These are phyloP conservation scores for Platichthys flesus DNA, from an alignment of 2,113 vertebrate species.

Conservation along the genomic window DNA sequence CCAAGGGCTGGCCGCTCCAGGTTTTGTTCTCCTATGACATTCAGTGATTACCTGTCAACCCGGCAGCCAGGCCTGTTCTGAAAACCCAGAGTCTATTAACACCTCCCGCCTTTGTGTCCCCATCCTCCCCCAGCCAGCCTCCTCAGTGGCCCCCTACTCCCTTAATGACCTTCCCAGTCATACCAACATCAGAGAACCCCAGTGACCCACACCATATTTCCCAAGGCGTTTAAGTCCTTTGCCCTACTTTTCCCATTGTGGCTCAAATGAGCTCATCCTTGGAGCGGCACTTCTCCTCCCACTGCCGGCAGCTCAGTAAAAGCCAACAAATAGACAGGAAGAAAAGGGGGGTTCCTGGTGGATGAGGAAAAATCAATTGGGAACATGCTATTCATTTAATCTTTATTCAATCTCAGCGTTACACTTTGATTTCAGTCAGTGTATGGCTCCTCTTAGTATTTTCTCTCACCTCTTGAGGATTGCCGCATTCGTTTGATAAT, in stretches of 20 bases:
- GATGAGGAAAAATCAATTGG: conserved; percentile 33
- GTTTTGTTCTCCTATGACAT: conserved; percentile 58
- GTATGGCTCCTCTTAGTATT: not conserved
- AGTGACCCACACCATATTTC: conserved; percentile 63
- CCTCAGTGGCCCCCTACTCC: conserved; percentile 16
- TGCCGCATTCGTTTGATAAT: not conserved
- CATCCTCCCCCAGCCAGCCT: conserved; percentile 14
- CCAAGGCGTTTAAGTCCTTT: conserved; percentile 59
- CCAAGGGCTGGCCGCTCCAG: conserved; percentile 15
- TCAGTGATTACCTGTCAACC: conserved; percentile 72
- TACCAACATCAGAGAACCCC: conserved; percentile 35
- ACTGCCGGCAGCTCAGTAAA: conserved; percentile 42
- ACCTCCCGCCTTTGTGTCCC: conserved; percentile 39
- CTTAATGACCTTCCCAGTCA: conserved; percentile 69
- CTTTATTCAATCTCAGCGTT: conserved; percentile 38
- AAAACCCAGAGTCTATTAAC: conserved; percentile 64
- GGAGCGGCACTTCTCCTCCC: conserved; percentile 26
- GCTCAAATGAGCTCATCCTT: conserved; percentile 59
- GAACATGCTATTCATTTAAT: conserved; percentile 46
- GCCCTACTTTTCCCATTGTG: conserved; percentile 47
- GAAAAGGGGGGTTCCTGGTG: conserved; percentile 17
- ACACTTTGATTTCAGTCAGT: conserved; percentile 30
- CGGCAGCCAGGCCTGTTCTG: conserved; percentile 40
- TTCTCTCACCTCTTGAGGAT: not conserved
- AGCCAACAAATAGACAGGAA: conserved; percentile 39